Base-by-base conservation (phyloP, 2,797 vertebrate genomes). In the Aselliscus stoliczkanus region DNA sequence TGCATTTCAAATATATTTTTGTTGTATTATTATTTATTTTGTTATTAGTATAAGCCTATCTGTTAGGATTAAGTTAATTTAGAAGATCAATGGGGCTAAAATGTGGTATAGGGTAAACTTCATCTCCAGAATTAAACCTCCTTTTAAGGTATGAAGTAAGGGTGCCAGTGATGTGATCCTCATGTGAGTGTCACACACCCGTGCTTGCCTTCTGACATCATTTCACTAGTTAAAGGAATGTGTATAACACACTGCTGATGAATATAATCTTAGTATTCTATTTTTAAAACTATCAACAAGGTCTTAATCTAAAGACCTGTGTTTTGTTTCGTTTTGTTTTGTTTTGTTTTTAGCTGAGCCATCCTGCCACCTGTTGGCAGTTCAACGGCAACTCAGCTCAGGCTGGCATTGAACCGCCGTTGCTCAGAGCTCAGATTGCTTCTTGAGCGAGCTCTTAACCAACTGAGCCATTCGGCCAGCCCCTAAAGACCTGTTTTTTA, bases 151-250 rank as follows among this genome's bases (percentile, higher is more conserved):
- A 37, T 88, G 75, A 88, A 80, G 56, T 88, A 58, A 96, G 72
- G 20, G 12, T 92, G 83, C 80, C 96, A 85, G 98, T 98, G 98
- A 98, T 98, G 98, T 98, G 98, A 98, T 98, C 97, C 83, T 95
- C 98, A 95, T 94, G 77, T 97, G 97, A 91, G 73, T 97, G 96
- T 97, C 95, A 97, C 91, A 96, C 29, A 95, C n/a, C 82, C 88
- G 76, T 98, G 97, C 98, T 97, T 98, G 95, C 88, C 95, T 97
- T 98, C 98, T 99, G 98, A 99, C 98, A 98, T 99, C 98, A 98
- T 97, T 97, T 95, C 96, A 98, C 77, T 94, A 83, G 93, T 97
- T 97, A 95, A 96, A 97, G 92, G 94, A 86, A 62, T 94, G 83
- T 94, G 90, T 96, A 52, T 81, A 97, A 75, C 82, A 94, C 76